A percentile compares a stretch with the other conserved stretches of the same genome.
Conservation (phyloP, 2,888 invertebrate species). For the Amitus sp. region DNA sequence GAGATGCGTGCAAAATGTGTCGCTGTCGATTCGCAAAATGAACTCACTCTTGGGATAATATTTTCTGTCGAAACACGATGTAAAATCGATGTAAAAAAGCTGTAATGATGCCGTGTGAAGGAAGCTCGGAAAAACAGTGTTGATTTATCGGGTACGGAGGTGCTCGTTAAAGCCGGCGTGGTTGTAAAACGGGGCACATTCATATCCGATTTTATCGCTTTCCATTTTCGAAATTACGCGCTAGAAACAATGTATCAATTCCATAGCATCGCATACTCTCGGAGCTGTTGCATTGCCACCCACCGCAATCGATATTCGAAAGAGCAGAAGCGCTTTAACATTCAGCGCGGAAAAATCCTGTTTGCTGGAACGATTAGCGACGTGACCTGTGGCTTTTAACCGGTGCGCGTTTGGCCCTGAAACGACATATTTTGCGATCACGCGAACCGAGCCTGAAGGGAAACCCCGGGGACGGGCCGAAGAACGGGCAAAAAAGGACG, state of each 20-base stretch:
- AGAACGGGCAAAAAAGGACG: constrained; percentile 16
- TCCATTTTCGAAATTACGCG: constrained; percentile 13
- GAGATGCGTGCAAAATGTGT: not conserved
- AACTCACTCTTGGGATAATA: constrained; percentile 6
- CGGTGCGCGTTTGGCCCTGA: constrained; percentile 13
- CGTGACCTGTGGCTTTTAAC: constrained; percentile 20
- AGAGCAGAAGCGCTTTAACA: not conserved
- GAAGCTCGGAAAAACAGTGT: constrained; percentile 12
- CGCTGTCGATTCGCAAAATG: constrained; percentile 2
- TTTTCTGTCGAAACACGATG: constrained; percentile 2
- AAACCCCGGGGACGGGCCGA: constrained; percentile 16
- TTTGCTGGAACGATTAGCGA: constrained; percentile 11
- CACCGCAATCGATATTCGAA: not conserved
- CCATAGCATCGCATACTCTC: not conserved
- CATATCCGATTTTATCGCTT: constrained; percentile 18
- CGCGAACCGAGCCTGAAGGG: constrained; percentile 22
- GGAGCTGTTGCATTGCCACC: too few relatives aligned
- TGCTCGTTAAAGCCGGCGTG: constrained; percentile 11
- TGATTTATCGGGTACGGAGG: constrained; percentile 14
- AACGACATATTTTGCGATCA: constrained; percentile 28
- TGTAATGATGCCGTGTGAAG: constrained; percentile 2
- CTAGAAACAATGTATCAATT: constrained; percentile 9
- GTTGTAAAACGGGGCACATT: not conserved
- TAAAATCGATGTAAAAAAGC: constrained; percentile 12
- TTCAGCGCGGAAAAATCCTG: too few relatives aligned